Evolutionary conservation across 2,113 vertebrate genomes (phyloP).

Genomic region (Syngnathoides biaculeatus): DNA sequence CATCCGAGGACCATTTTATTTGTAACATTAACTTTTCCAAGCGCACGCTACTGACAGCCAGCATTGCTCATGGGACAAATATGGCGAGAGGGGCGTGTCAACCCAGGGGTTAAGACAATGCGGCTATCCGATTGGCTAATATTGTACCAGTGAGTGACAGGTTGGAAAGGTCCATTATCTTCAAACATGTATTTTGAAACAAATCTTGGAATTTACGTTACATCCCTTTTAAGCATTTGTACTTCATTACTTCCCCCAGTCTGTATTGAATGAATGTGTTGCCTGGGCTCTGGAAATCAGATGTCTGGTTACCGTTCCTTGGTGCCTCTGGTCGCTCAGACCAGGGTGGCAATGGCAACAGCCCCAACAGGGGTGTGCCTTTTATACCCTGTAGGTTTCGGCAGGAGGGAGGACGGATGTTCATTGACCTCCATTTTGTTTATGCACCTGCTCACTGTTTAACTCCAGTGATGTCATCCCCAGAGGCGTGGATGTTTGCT

Average conservation of each 20-base stretch:
- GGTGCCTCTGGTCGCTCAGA: constrained; percentile 51
- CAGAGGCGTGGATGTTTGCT: constrained; percentile 32
- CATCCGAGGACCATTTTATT: no score
- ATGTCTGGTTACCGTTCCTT: constrained; percentile 74
- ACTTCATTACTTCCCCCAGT: constrained; percentile 45
- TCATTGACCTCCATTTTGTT: constrained; percentile 38
- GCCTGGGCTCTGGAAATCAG: constrained; percentile 61
- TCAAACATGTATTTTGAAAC: no score
- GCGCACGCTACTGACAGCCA: no score
- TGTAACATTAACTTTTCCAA: no score
- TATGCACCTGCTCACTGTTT: constrained; percentile 50
- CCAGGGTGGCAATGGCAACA: constrained; percentile 37
- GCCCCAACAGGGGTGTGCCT: constrained; percentile 38
- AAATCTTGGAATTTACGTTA: background rate
- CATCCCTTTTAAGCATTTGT: background rate
- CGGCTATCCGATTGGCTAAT: no score
- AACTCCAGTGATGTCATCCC: constrained; percentile 14
- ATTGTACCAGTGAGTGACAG: no score
- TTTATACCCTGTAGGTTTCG: constrained; percentile 42
- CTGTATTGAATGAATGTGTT: constrained; percentile 46
- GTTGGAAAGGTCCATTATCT: no score
- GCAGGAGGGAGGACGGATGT: constrained; percentile 22
- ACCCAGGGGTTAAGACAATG: no score
- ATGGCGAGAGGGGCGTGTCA: no score
- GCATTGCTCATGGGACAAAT: no score